phyloP scores from a whole-genome alignment of 2,113 vertebrate species.

The Fregata magnificens region DNA sequence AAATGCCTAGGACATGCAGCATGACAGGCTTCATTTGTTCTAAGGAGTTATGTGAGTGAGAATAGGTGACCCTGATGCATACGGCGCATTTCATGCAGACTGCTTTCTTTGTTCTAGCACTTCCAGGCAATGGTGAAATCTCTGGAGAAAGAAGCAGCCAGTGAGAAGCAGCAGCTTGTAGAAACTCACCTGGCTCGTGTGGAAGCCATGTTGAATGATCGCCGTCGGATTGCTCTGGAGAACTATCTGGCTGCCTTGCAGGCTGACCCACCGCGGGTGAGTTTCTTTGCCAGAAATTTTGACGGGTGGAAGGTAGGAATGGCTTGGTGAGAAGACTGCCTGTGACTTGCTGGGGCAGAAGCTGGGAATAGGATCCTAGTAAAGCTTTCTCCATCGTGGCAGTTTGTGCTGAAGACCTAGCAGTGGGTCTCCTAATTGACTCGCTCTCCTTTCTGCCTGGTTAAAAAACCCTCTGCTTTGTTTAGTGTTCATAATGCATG shows the following conservation, averaged over 20 bases:
- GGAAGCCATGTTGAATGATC: constrained; percentile 95
- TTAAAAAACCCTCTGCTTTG: neutral
- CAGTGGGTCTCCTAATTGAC: neutral
- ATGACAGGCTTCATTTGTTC: neutral
- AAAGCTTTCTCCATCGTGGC: neutral
- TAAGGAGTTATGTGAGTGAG: neutral
- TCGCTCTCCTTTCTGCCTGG: neutral
- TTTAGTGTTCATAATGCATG: neutral
- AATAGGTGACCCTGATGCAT: neutral
- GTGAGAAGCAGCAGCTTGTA: constrained; percentile 97
- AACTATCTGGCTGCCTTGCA: constrained; percentile 95
- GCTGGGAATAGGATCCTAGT: neutral
- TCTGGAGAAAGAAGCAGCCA: constrained; percentile 95
- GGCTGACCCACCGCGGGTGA: constrained; percentile 88
- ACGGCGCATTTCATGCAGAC: neutral
- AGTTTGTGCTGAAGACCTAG: neutral
- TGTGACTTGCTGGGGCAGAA: neutral
- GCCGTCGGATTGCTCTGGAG: constrained; percentile 91
- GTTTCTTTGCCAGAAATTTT: neutral
- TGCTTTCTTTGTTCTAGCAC: constrained; percentile 72
- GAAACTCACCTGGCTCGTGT: constrained; percentile 96
- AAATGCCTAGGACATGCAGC: neutral
- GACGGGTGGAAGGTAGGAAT: neutral
- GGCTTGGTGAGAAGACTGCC: neutral
- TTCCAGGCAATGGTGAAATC: constrained; percentile 97